phyloP scores from a whole-genome alignment of 2,113 vertebrate genomes.

The Marmota monax region DNA sequence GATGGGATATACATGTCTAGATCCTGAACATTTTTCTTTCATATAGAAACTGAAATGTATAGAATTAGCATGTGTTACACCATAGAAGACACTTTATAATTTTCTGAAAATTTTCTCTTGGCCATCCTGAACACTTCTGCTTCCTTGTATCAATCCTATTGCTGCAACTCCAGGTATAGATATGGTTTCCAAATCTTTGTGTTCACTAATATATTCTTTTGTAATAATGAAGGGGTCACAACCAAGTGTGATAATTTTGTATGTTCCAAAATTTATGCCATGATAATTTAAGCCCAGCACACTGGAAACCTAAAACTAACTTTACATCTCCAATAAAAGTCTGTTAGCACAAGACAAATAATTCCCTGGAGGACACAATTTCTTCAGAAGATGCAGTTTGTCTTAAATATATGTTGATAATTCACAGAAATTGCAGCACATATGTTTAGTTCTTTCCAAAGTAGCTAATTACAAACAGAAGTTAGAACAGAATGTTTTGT shows the following conservation, averaged over 20 bases:
- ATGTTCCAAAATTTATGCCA: slow-evolving; percentile 70
- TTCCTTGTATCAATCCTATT: not conserved
- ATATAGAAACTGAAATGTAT: not conserved
- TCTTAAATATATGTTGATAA: slow-evolving; percentile 67
- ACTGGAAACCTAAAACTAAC: slow-evolving; percentile 74
- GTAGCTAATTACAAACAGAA: slow-evolving; percentile 72
- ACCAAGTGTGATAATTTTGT: slow-evolving; percentile 72
- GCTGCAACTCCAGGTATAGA: slow-evolving; percentile 52
- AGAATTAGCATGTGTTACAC: not conserved
- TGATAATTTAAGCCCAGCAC: slow-evolving; percentile 66
- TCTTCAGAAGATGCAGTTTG: slow-evolving; percentile 47
- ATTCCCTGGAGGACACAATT: slow-evolving; percentile 7
- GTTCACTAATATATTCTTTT: slow-evolving; percentile 46
- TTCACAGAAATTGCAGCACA: slow-evolving; percentile 65
- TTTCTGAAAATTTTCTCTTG: not conserved
- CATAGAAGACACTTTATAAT: not conserved
- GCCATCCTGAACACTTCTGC: slow-evolving; percentile 30
- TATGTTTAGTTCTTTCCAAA: slow-evolving; percentile 68
- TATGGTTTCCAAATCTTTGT: slow-evolving; percentile 69
- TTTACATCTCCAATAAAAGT: slow-evolving; percentile 61
- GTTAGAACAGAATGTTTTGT: slow-evolving; percentile 7
- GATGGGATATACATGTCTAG: not conserved
- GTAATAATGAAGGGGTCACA: slow-evolving; percentile 75
- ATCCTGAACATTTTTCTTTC: not conserved
- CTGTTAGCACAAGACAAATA: slow-evolving; percentile 65